Evolutionary conservation across 2,797 vertebrate species (phyloP), one percentile per base, ranked within the genome.

Genomic region (Hydrolagus colliei): DNA sequence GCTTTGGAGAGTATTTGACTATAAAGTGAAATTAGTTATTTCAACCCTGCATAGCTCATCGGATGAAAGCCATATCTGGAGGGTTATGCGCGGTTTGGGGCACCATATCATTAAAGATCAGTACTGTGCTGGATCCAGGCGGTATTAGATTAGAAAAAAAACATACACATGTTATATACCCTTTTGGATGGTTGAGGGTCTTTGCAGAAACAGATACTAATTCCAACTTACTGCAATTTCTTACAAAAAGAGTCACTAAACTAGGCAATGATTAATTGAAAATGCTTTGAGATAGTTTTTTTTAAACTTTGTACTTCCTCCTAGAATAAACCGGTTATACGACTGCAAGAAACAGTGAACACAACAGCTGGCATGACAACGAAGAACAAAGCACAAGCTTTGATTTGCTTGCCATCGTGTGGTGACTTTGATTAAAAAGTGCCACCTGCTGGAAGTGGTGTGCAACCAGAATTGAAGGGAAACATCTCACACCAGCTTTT

Each of bases 391-490:
- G 67, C 11, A 16, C 62, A 82, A 4, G 35, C 62, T 61, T 68
- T 84, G 27, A 71, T 52, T 18, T 52, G 41, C 32, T 7, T 52
- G 62, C 13, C 65, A 52, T 6, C 41, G 32, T 41, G 22, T 14
- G 27, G 41, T 35, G 41, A 52, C 41, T 52, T 52, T 52, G 41
- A 52, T 52, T 52, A 52, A 6, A 52, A 52, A 41, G 10, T 84
- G 79, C 79, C 79, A 84, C 71, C 79, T 84, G 65, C 27, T 84
- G 79, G 79, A 71, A 68, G 32, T 84, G 52, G 4, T 18, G 71
- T 41, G 32, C 12, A 84, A 71, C 35, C 11, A 9, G 35, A 35
- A 35, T 68, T 14, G 22, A 67, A 65, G 10, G 18, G 41, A 35
- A 82, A 4, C 16, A 68, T 35, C 20, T 35, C 13, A 16, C 18